Conservation (phyloP, 2,888 invertebrate species). For the Andrena chrysosceles region DNA sequence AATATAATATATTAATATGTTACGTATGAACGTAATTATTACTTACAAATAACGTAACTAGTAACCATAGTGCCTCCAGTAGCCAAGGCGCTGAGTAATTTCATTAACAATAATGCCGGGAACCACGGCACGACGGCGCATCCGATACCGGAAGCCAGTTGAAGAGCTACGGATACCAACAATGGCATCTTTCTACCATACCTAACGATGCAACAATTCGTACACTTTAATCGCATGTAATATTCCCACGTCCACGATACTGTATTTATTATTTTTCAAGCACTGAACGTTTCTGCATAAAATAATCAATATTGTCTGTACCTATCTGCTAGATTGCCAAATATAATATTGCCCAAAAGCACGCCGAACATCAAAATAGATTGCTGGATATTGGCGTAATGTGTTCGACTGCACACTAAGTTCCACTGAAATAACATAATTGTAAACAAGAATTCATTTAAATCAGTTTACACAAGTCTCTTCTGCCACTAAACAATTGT, state of each 20-base stretch:
- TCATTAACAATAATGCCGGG: constrained; percentile 87
- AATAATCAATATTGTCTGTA: constrained; percentile 80
- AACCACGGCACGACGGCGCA: constrained; percentile 91
- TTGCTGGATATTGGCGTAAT: constrained; percentile 91
- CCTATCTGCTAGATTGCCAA: constrained; percentile 92
- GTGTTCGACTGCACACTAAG: constrained; percentile 89
- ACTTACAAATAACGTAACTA: constrained; percentile 86
- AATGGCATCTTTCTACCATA: constrained; percentile 92
- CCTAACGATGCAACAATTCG: constrained; percentile 83
- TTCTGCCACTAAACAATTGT: not conserved
- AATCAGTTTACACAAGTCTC: not conserved
- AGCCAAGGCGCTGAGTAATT: constrained; percentile 91
- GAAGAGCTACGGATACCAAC: constrained; percentile 90
- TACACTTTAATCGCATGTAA: not conserved
- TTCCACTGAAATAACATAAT: constrained; percentile 87
- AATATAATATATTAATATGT: not conserved
- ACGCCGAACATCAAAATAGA: constrained; percentile 92
- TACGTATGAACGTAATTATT: not conserved
- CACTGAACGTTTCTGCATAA: not conserved
- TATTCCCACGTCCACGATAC: not conserved
- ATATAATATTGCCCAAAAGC: constrained; percentile 90
- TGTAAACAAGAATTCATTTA: constrained; percentile 41
- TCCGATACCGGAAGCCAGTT: constrained; percentile 89
- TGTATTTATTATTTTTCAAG: not conserved
- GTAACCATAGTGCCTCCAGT: constrained; percentile 95